These are phyloP conservation scores for Upupa epops DNA, from an alignment of 2,113 vertebrate genomes.

Conservation along the genomic window DNA sequence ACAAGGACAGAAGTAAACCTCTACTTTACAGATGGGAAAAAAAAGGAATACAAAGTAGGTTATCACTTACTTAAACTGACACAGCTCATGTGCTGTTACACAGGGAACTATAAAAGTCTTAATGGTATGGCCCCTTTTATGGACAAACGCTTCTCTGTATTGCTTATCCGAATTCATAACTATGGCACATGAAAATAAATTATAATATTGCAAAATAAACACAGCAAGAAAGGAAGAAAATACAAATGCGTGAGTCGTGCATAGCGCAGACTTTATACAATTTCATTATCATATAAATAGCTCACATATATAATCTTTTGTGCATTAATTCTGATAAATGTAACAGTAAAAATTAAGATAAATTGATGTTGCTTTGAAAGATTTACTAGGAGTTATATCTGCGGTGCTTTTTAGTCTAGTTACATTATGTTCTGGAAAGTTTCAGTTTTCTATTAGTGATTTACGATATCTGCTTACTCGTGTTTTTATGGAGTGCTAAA, in stretches of 20 bases:
- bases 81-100: not conserved
- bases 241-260: constrained; percentile 67
- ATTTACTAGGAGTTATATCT: constrained; percentile 61
- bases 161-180: constrained; percentile 65
- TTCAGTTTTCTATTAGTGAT: constrained; percentile 60
- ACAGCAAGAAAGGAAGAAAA: constrained; percentile 63
- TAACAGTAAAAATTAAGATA: constrained; percentile 79
- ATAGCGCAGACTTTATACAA: constrained; percentile 68
- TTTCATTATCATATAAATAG: constrained; percentile 81
- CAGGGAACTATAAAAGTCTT: constrained; percentile 4
- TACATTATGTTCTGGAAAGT: constrained; percentile 59
- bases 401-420: constrained; percentile 62
- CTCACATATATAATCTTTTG: constrained; percentile 72
- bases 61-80: not conserved
- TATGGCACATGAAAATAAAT: constrained; percentile 71
- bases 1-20: fast-evolving
- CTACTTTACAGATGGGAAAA: not conserved
- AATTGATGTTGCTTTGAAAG: constrained; percentile 69
- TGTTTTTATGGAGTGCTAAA: constrained; percentile 71
- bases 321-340: constrained; percentile 77
- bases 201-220: constrained; percentile 66
- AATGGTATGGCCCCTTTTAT: constrained; percentile 9
- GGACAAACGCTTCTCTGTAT: constrained; percentile 40
- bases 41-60: not conserved
- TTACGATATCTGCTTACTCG: constrained; percentile 69